Evolutionary conservation across 2,888 invertebrate species (phyloP).

Genomic region (Hedychridium roseum): DNA sequence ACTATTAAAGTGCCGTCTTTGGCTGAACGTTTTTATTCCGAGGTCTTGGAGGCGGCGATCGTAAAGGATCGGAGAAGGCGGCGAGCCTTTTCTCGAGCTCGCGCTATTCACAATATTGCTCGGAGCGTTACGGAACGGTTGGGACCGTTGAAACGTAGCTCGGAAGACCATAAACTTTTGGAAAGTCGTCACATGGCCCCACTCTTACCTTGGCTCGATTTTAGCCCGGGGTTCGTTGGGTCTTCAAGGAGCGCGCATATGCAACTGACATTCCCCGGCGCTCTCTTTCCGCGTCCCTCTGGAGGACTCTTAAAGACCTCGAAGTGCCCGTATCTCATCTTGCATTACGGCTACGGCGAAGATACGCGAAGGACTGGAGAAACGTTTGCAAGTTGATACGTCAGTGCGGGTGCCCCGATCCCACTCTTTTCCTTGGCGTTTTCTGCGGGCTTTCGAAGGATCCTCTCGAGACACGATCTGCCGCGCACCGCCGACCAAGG

Average conservation of each 20-base stretch:
- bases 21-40: slow-evolving; percentile 4
- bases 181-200: too few species aligned
- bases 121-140: too few species aligned
- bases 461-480: not conserved
- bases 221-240: too few species aligned
- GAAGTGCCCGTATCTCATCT: slow-evolving; percentile 21
- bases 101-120: too few species aligned
- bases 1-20: slow-evolving; percentile 34
- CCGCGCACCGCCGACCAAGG: too few species aligned
- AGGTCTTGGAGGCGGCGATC: too few species aligned
- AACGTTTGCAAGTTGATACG: slow-evolving; percentile 35
- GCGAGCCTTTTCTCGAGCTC: too few species aligned
- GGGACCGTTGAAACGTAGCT: too few species aligned
- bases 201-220: too few species aligned
- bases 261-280: not conserved
- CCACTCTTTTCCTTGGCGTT: not conserved
- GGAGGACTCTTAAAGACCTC: slow-evolving; percentile 1
- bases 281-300: not conserved
- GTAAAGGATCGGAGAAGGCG: too few species aligned
- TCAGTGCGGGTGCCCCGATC: slow-evolving; percentile 52
- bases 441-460: not conserved
- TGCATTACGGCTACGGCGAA: slow-evolving; percentile 2
- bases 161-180: too few species aligned
- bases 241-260: too few species aligned
- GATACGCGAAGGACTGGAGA: slow-evolving; percentile 19